Evolutionary conservation across 2,888 invertebrate species (phyloP).

Genomic region (Limenitis camilla): DNA sequence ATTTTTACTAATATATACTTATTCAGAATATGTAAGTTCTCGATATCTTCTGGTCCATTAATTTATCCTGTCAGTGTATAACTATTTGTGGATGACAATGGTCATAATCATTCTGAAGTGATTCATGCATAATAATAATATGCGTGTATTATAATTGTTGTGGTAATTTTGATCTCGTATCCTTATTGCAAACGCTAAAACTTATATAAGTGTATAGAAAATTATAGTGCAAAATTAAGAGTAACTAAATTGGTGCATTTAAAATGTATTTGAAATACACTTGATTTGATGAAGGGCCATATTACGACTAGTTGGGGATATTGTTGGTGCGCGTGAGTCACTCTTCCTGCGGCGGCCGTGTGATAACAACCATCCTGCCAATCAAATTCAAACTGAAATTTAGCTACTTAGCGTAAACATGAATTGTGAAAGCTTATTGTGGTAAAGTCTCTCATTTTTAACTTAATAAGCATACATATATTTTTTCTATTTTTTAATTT

Average conservation of each 20-base stretch:
- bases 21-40: not conserved
- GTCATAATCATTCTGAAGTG: constrained; percentile 26
- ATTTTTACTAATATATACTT: not conserved
- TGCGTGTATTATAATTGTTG: constrained; percentile 22
- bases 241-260: not conserved
- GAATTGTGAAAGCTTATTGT: constrained; percentile 39
- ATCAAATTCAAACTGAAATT: constrained; percentile 59
- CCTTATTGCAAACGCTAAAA: constrained; percentile 18
- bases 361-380: constrained; percentile 71
- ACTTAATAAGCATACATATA: not conserved
- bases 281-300: constrained; percentile 40
- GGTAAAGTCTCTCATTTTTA: constrained; percentile 27
- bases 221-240: not conserved
- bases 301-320: constrained; percentile 55
- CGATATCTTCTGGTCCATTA: constrained; percentile 24
- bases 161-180: constrained; percentile 22
- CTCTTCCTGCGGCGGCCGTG: constrained; percentile 58
- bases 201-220: not conserved
- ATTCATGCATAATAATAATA: constrained; percentile 29
- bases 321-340: constrained; percentile 57
- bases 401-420: constrained; percentile 47
- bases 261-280: constrained; percentile 10
- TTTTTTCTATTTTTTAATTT: not conserved
- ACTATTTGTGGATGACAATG: constrained; percentile 29
- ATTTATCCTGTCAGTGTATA: constrained; percentile 27